These are phyloP conservation scores for Syrmaticus mikado DNA, from an alignment of 2,113 vertebrate species.

Conservation along the genomic window DNA sequence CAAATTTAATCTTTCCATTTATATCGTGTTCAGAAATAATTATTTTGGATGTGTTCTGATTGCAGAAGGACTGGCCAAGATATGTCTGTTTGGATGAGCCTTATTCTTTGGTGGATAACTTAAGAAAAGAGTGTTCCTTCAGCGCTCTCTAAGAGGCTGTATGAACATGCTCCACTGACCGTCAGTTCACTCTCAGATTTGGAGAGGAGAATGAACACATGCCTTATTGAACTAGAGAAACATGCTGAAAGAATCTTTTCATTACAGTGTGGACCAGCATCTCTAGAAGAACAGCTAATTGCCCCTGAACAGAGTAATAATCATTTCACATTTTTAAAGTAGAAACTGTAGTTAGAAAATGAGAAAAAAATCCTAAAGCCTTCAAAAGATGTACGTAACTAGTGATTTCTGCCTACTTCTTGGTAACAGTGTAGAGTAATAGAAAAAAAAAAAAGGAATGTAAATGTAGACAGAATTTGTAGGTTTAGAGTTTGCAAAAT, in stretches of 20 bases:
- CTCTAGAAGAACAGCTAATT: background rate
- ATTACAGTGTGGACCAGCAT: background rate
- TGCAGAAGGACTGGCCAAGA: slow-evolving; percentile 70
- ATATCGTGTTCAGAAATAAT: background rate
- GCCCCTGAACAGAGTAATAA: background rate
- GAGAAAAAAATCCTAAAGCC: background rate
- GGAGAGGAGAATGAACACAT: background rate
- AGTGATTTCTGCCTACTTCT: background rate
- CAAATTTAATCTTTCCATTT: slow-evolving; percentile 10
- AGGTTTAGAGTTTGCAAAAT: background rate
- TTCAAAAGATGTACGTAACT: background rate
- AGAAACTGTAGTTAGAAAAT: background rate
- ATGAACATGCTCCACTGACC: background rate
- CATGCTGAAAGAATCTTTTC: background rate
- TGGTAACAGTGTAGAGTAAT: background rate
- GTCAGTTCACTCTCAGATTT: background rate
- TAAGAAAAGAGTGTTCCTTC: background rate
- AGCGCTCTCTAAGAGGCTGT: background rate
- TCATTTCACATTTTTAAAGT: background rate
- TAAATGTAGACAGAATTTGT: background rate
- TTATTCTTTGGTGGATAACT: background rate
- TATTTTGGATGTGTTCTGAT: background rate
- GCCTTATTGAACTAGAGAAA: background rate
- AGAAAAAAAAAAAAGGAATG: background rate
- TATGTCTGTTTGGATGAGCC: background rate